Conservation (phyloP, 2,113 vertebrate species). For the Calidris pygmaea region DNA sequence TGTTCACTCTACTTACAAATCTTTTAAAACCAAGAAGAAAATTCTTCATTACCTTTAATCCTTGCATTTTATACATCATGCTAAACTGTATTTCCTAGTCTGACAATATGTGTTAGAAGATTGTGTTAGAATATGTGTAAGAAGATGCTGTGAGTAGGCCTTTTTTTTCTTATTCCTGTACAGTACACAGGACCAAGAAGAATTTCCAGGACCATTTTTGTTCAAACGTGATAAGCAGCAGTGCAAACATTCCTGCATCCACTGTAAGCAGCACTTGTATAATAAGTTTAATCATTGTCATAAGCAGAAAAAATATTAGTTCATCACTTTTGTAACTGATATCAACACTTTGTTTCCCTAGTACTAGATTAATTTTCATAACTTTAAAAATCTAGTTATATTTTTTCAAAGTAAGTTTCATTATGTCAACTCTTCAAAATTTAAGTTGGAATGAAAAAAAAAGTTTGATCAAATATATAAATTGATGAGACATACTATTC, state of each 20-base stretch:
- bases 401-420: background rate
- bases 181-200: background rate
- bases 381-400: background rate
- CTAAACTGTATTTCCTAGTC: constrained; percentile 10
- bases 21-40: constrained; percentile 39
- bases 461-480: background rate
- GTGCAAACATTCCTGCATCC: background rate
- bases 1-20: background rate
- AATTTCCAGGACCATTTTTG: background rate
- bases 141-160: background rate
- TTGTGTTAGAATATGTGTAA: too few relatives aligned
- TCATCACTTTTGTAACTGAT: background rate
- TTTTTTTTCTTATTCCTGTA: background rate
- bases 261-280: background rate
- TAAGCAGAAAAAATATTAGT: background rate
- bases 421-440: background rate
- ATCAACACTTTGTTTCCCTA: background rate
- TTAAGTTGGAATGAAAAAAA: background rate
- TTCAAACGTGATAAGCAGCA: background rate
- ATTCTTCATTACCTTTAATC: background rate
- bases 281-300: background rate
- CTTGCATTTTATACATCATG: background rate
- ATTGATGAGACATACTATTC: background rate
- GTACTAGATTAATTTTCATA: background rate
- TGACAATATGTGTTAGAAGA: background rate